phyloP scores from a whole-genome alignment of 2,888 invertebrate genomes.

The Drosophila macrothrix region DNA sequence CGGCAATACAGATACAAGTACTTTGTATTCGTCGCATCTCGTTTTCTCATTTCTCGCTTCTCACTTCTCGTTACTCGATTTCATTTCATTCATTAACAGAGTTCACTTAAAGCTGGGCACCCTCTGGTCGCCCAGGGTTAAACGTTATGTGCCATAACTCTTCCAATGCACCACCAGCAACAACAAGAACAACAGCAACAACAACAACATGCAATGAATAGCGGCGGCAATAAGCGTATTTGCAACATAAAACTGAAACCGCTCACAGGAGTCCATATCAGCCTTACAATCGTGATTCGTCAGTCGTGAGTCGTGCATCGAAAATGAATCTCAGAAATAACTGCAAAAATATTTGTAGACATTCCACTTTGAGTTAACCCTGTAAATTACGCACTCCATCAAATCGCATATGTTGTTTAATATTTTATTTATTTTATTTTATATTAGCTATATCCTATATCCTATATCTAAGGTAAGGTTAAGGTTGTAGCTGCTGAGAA shows the following conservation, averaged over 20 bases:
- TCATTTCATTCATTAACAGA: constrained; percentile 64
- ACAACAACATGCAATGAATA: constrained; percentile 25
- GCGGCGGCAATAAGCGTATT: constrained; percentile 4
- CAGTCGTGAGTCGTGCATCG: constrained; percentile 15
- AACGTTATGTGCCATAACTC: constrained; percentile 69
- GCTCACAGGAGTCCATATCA: neutral
- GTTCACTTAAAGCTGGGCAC: constrained; percentile 59
- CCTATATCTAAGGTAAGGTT: neutral
- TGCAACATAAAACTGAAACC: constrained; percentile 13
- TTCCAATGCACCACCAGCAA: constrained; percentile 29
- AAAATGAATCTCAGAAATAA: neutral
- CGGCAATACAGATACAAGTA: constrained; percentile 10
- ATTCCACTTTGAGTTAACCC: neutral
- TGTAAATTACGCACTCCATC: neutral
- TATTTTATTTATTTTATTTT: neutral
- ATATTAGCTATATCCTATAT: too few relatives aligned
- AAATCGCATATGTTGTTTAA: neutral
- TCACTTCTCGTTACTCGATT: constrained; percentile 8
- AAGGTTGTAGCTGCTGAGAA: neutral
- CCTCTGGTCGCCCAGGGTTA: constrained; percentile 59
- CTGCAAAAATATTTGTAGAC: neutral
- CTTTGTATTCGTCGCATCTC: constrained; percentile 47
- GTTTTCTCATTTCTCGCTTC: constrained; percentile 15
- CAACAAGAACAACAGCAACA: constrained; percentile 15
- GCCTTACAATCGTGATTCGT: constrained; percentile 17